Evolutionary conservation across 2,113 vertebrate species (phyloP).

Genomic region (Forbesichthys papilliferus): DNA sequence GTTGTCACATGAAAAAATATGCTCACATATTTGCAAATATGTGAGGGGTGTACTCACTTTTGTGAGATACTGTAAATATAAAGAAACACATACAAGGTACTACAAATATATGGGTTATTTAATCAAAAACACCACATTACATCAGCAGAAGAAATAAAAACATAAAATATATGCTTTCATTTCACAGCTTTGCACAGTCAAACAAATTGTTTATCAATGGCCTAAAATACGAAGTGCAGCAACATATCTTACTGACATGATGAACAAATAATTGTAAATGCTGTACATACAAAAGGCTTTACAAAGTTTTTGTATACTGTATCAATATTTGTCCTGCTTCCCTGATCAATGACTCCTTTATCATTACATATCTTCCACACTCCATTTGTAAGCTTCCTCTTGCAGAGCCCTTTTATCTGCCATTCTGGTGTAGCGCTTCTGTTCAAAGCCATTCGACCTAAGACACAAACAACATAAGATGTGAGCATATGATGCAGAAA

Average conservation of each 20-base stretch:
- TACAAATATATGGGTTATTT: conserved; percentile 59
- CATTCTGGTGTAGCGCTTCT: conserved; percentile 86
- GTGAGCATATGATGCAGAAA: background rate
- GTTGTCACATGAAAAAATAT: too few species aligned
- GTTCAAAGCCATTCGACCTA: conserved; percentile 95
- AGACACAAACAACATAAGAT: background rate
- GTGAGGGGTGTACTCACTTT: too few species aligned
- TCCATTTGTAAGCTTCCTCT: conserved; percentile 95
- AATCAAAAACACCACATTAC: conserved; percentile 35
- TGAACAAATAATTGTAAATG: too few species aligned
- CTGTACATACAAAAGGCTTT: too few species aligned
- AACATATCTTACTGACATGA: too few species aligned
- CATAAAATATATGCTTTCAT: conserved; percentile 1
- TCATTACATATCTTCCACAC: conserved; percentile 92
- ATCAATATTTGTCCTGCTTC: too few species aligned
- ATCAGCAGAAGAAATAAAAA: conserved; percentile 35
- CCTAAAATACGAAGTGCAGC: too few species aligned
- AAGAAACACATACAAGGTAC: conserved; percentile 9
- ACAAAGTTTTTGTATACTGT: too few species aligned
- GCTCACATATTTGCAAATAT: too few species aligned
- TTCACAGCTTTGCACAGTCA: conserved; percentile 36
- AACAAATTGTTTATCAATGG: background rate
- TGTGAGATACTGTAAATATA: too few species aligned
- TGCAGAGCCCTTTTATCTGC: conserved; percentile 89
- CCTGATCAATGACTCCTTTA: background rate